These are phyloP conservation scores for Periophthalmodon schlosseri DNA, from an alignment of 2,113 vertebrate species.

Conservation along the genomic window DNA sequence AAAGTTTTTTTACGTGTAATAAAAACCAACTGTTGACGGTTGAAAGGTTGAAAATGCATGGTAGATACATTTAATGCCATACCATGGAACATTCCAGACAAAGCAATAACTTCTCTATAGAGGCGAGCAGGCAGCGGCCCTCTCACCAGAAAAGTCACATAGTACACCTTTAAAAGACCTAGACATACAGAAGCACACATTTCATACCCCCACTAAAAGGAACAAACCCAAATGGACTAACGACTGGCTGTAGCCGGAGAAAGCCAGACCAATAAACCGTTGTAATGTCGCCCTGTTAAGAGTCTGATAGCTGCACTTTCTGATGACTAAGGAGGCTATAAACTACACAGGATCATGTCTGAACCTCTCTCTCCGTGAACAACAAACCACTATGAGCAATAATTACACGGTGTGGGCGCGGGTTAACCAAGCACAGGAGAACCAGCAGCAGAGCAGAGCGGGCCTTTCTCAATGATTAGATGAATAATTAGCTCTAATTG, in stretches of 20 bases:
- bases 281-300: slow-evolving; percentile 25
- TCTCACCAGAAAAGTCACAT: no score
- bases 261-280: slow-evolving; percentile 4
- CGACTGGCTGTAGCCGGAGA: neutral
- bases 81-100: no score
- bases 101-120: no score
- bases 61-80: no score
- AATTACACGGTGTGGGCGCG: slow-evolving; percentile 44
- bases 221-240: neutral
- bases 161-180: no score
- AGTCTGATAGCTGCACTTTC: slow-evolving; percentile 18
- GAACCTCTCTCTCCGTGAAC: slow-evolving; percentile 23
- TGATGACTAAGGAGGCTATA: slow-evolving; percentile 22
- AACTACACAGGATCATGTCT: slow-evolving; percentile 26
- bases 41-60: no score
- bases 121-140: no score
- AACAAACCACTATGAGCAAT: slow-evolving; percentile 48
- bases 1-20: no score
- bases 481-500: slow-evolving; percentile 72
- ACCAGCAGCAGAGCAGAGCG: slow-evolving; percentile 8
- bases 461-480: slow-evolving; percentile 49
- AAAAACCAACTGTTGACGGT: no score
- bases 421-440: slow-evolving; percentile 33
- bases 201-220: neutral
- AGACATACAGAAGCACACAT: neutral